Evolutionary conservation across 2,113 vertebrate species (phyloP), one percentile per base, ranked within the genome.

Genomic region (Romanogobio albipinnatus): DNA sequence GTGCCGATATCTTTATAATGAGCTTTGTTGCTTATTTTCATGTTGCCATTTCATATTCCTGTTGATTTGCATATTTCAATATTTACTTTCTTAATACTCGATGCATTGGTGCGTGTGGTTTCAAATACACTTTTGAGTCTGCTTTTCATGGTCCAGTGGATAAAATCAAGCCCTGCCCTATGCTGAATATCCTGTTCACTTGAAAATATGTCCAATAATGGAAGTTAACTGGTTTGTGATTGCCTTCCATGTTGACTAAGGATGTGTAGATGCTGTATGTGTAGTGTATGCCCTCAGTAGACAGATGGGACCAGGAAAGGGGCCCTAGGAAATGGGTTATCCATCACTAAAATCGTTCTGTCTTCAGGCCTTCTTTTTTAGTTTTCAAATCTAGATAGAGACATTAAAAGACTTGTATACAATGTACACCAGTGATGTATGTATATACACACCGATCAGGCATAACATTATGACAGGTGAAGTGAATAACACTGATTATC

Each of bases 291-390:
- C 24, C 61, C 49, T 58, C 19, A 24, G 26, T 81, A 51, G 24
- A 73, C 77, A 64, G 70, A 75, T 86, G 68, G 45, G 29, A 76
- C 22, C 24, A 53, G 22, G 33, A 56, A 82, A 81, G 29, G n/a
- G 33, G 58, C 70, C 59, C 58, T 11, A 43, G 78, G 78, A 81
- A 86, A 81, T 81, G 22, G 78, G 78, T 75, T 85, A 62, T 47
- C 51, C 45, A 74, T 85, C 66, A 51, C 43, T 59, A 39, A 56
- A 19, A 47, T 86, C 84, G 56, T 71, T 82, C 56, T 66, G 78
- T 81, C 75, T 66, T 36, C 4, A 56, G 66, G 64, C 64, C 36
- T 59, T 61, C 26, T 29, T 68, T 81, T 68, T 81, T 24, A 4
- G 33, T 61, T n/a, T 4, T 79, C 36, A 24, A 62, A 79, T 61